Evolutionary conservation across 2,888 invertebrate genomes (phyloP).

Genomic region (Polydrusus tereticollis): DNA sequence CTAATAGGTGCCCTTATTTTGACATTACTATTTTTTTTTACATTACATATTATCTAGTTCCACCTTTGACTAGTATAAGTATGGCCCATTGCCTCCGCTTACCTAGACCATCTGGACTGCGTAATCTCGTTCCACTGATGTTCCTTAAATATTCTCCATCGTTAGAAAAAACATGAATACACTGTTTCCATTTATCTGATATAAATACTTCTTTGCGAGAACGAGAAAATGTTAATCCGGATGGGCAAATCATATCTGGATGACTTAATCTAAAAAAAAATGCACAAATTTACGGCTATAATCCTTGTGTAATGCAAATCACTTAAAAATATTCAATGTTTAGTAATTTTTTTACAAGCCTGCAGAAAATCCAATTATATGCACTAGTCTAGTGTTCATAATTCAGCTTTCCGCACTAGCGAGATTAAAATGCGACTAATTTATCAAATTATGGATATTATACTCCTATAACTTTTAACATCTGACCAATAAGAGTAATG

Average conservation of each 20-base stretch:
- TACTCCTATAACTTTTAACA: too few relatives aligned
- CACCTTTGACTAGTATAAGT: not conserved
- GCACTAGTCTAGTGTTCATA: too few relatives aligned
- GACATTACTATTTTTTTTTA: too few relatives aligned
- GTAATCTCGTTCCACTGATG: conserved; percentile 75
- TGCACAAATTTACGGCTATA: not conserved
- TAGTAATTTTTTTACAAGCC: too few relatives aligned
- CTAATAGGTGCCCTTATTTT: too few relatives aligned
- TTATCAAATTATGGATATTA: too few relatives aligned
- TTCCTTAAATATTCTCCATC: conserved; percentile 73
- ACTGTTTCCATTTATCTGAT: conserved; percentile 78
- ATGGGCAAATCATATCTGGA: conserved; percentile 74
- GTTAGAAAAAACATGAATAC: conserved; percentile 77
- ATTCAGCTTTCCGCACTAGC: too few relatives aligned
- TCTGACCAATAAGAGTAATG: too few relatives aligned
- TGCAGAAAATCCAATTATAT: too few relatives aligned
- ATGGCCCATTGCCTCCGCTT: conserved; percentile 35
- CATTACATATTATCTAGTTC: not conserved
- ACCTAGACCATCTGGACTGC: conserved; percentile 82
- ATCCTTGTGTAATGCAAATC: too few relatives aligned
- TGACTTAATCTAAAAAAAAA: conserved; percentile 64
- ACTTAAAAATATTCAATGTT: too few relatives aligned
- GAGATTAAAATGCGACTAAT: too few relatives aligned
- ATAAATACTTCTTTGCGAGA: conserved; percentile 73
- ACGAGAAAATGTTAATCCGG: conserved; percentile 73